Conservation (phyloP, 2,113 vertebrate species). For the Semnornis frantzii region DNA sequence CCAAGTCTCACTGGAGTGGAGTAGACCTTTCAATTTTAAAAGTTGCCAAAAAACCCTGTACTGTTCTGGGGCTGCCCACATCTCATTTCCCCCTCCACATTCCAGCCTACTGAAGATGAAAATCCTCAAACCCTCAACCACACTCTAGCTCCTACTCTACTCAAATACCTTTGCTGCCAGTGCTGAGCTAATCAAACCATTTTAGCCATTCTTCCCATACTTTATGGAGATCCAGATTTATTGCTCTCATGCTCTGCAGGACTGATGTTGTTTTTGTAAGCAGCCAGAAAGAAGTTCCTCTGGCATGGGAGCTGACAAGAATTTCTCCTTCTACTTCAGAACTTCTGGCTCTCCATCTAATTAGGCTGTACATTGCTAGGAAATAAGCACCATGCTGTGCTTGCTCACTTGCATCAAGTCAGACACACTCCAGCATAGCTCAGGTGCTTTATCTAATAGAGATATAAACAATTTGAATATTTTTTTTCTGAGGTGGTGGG, state of each 20-base stretch:
- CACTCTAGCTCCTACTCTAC: background rate
- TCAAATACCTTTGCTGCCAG: background rate
- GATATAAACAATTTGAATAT: background rate
- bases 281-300: background rate
- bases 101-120: background rate
- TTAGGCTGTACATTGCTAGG: constrained; percentile 7
- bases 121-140: background rate
- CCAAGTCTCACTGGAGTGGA: too few relatives aligned
- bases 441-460: background rate
- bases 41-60: background rate
- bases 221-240: background rate
- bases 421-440: background rate
- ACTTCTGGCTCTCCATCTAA: constrained; percentile 30
- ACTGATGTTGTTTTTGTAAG: background rate
- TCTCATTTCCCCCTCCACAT: background rate
- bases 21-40: background rate
- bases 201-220: background rate
- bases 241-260: background rate
- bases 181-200: background rate
- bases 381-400: constrained; percentile 17
- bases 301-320: background rate
- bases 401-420: constrained; percentile 16
- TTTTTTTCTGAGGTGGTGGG: background rate
- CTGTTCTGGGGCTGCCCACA: background rate
- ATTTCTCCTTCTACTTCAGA: background rate